Base-by-base conservation (phyloP, 2,113 vertebrate genomes). In the Chlorodrepanis virens region DNA sequence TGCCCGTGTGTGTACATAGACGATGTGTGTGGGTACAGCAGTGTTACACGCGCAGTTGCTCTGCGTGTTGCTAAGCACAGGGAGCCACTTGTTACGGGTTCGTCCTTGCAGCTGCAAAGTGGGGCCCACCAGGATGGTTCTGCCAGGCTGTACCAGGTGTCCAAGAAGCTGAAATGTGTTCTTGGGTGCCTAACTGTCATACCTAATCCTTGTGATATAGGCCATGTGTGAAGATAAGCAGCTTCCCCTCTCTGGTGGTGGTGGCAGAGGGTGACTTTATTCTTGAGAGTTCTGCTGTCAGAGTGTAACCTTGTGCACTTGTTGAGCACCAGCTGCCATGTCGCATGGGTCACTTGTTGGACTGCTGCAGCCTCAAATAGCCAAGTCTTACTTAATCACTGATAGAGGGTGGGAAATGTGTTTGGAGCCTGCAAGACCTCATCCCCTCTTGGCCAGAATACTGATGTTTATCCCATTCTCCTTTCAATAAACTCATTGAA, bases 101-200 rank as follows among this genome's bases (percentile, higher is more conserved):
- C 13, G 8, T 74, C 64, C 75, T 35, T 4, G 3, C 52, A 81
- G 47, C 53, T 10, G 23, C 67, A 83, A 35, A 64, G 56, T 1
- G 2, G 22, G 14, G 23, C 78, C 64, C 1, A 0, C 50, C 53
- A 24, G 50, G 44, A 22, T 17, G 50, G 49, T 39, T 54, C 75
- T 45, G 12, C 12, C 37, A 64, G 76, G 31, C 61, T 50, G n/a
- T 68, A 61, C 59, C 33, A 44, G 24, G 11, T 60, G 44, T 33
- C 65, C 47, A 22, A 42, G 79, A 50, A 53, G 60, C 2, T 72
- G 52, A 49, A 82, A 89, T 25, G 15, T 42, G 49, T 75, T 83
- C 35, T 56, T 40, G 35, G 1, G 0, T 64, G 65, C 31, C 69
- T n/a, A 18, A 53, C 22, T 50, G 28, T 61, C 0, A 0, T 37